A percentile compares a stretch with the other conserved stretches of the same genome.
These are phyloP conservation scores for Sturnira hondurensis DNA, from an alignment of 2,113 vertebrate genomes.

Conservation along the genomic window DNA sequence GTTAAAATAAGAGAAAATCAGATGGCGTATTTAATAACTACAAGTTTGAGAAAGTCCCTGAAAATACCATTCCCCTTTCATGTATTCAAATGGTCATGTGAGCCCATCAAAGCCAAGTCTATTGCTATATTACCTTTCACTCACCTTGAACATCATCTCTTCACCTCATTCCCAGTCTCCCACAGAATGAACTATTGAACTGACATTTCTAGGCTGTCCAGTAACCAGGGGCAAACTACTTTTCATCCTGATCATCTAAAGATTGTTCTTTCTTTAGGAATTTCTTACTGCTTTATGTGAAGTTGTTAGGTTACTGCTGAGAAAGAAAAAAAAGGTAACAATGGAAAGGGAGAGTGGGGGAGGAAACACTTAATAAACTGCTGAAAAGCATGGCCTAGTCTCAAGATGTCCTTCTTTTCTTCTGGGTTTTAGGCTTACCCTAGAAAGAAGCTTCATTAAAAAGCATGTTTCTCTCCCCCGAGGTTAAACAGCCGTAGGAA, in stretches of 20 bases:
- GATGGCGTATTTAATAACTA: not conserved
- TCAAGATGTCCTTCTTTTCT: not conserved
- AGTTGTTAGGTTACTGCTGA: not conserved
- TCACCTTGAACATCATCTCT: not conserved
- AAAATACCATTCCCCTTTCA: not conserved
- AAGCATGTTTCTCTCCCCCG: slow-evolving; percentile 19
- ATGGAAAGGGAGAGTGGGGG: not conserved
- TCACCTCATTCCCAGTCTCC: not conserved
- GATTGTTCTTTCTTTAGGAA: not conserved
- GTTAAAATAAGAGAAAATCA: not conserved
- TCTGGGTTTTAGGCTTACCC: not conserved
- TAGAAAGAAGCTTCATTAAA: slow-evolving; percentile 22
- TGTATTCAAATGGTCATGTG: not conserved
- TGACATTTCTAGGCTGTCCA: not conserved
- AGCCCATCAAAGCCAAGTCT: not conserved
- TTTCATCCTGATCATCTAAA: not conserved
- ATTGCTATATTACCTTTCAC: not conserved
- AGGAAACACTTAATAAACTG: not conserved
- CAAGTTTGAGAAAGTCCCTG: not conserved
- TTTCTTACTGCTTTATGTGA: not conserved
- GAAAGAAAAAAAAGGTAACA: not conserved
- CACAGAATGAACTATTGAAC: not conserved
- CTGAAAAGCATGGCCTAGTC: not conserved
- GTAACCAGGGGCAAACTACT: not conserved
- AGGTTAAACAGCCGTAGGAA: slow-evolving; percentile 1